A percentile compares a stretch with the other conserved stretches of the same genome.
phyloP scores from a whole-genome alignment of 2,797 vertebrate species.

The Sebastes iracundus region DNA sequence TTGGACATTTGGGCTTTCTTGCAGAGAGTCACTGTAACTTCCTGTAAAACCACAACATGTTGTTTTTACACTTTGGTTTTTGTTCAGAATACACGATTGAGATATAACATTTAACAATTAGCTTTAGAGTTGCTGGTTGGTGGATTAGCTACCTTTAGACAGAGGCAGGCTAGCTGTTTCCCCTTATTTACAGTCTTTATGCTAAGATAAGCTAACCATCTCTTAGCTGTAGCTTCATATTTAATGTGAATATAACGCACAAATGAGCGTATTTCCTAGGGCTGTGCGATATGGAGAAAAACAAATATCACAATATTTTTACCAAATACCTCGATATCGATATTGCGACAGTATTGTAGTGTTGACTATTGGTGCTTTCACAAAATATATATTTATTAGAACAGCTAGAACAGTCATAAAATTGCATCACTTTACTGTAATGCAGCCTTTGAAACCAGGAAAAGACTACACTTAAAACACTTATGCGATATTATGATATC shows the following conservation, averaged over 20 bases:
- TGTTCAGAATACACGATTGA: not conserved
- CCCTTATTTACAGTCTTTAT: not conserved
- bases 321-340: too few species aligned
- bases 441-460: too few species aligned
- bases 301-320: too few species aligned
- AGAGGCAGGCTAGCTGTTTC: not conserved
- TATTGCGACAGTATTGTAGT: too few species aligned
- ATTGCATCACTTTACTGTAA: too few species aligned
- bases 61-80: not conserved
- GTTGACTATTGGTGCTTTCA: too few species aligned
- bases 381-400: too few species aligned
- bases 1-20: not conserved
- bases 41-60: not conserved
- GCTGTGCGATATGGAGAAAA: too few species aligned
- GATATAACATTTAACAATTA: rapidly evolving
- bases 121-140: not conserved
- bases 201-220: not conserved
- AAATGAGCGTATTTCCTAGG: too few species aligned
- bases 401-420: too few species aligned
- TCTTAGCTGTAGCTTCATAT: not conserved
- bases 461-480: too few species aligned
- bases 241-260: not conserved
- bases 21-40: not conserved
- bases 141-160: not conserved
- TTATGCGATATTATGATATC: too few species aligned